Base-by-base conservation (phyloP, 2,888 invertebrate species). In the Xylophagus ater region DNA sequence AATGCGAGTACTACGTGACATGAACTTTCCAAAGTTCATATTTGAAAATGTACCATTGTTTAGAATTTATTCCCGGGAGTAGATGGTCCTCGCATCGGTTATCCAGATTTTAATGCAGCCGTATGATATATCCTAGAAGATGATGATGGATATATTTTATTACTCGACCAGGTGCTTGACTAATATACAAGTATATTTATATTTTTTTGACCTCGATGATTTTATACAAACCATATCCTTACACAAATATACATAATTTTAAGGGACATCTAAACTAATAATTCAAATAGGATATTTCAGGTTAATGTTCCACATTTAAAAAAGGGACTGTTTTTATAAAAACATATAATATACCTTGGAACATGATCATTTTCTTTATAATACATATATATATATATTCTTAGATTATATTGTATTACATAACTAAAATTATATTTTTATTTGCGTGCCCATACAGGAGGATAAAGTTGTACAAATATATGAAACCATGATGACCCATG, bases 391-490 rank as follows among this genome's bases (percentile, higher is more conserved):
- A n/a, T n/a, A n/a, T n/a, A n/a, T n/a, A n/a, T n/a, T n/a, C n/a
- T n/a, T n/a, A n/a, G n/a, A n/a, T n/a, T n/a, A n/a, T n/a, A n/a
- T n/a, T n/a, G n/a, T n/a, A n/a, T n/a, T n/a, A n/a, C n/a, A n/a
- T n/a, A n/a, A n/a, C 5, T 21, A 21, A 7, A 21, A 21, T 21
- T 19, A 26, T 14, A 17, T 8, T 24, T 35, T 28, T 19, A n/a
- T 31, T 9, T 24, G 24, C 34, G n/a, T 20, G 13, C 21, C 30
- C 37, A 34, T 48, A 4, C 54, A 86, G 84, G 75, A 85, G 43
- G 85, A 87, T 57, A 88, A 89, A 72, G 78, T 90, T 13, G 84
- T 90, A 45, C 89, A 92, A 57, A 66, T 90, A 8, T 84, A 86
- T 55, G 90, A 90, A 59, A 90, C 89, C 0, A 84, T 90, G 84